Evolutionary conservation across 92 coral and sea anemone genomes (phyloP).

Genomic region (Epizoanthus stellaris): DNA sequence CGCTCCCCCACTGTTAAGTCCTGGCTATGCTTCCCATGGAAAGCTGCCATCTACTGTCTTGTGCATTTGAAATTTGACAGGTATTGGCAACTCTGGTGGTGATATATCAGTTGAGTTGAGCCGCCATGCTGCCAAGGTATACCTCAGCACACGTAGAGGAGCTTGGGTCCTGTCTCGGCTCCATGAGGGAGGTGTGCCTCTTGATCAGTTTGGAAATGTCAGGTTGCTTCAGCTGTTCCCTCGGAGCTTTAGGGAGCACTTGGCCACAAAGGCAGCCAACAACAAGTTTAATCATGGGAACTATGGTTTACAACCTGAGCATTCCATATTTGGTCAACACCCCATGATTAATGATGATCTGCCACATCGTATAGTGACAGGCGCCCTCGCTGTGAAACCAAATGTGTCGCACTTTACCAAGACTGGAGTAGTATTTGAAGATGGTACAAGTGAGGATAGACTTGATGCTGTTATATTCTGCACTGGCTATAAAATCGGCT

Average conservation of each 20-base stretch:
- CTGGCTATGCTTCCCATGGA: no score
- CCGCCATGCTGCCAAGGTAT: constrained; percentile 80
- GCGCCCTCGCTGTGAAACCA: constrained; percentile 80
- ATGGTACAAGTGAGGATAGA: constrained; percentile 61
- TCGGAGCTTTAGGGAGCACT: neutral
- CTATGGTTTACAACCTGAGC: constrained; percentile 73
- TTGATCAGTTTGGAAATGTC: constrained; percentile 50
- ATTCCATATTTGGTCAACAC: constrained; percentile 68
- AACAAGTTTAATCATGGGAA: constrained; percentile 73
- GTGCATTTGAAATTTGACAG: constrained; percentile 31
- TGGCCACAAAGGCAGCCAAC: constrained; percentile 22
- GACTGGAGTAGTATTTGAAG: constrained; percentile 86
- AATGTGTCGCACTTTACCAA: constrained; percentile 77
- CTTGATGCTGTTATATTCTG: constrained; percentile 90
- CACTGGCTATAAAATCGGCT: constrained; percentile 91
- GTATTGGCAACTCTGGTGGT: constrained; percentile 96
- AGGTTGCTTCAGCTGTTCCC: constrained; percentile 66
- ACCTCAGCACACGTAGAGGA: constrained; percentile 90
- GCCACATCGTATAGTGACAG: constrained; percentile 82
- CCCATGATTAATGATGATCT: constrained; percentile 90
- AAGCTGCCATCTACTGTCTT: no score
- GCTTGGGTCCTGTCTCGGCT: constrained; percentile 86
- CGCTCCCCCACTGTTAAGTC: no score
- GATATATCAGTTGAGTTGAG: constrained; percentile 94
- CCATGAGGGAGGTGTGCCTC: constrained; percentile 70